Evolutionary conservation across 2,888 invertebrate species (phyloP), one percentile per base, ranked within the genome.

Genomic region (Amphipyra tragopoginis): DNA sequence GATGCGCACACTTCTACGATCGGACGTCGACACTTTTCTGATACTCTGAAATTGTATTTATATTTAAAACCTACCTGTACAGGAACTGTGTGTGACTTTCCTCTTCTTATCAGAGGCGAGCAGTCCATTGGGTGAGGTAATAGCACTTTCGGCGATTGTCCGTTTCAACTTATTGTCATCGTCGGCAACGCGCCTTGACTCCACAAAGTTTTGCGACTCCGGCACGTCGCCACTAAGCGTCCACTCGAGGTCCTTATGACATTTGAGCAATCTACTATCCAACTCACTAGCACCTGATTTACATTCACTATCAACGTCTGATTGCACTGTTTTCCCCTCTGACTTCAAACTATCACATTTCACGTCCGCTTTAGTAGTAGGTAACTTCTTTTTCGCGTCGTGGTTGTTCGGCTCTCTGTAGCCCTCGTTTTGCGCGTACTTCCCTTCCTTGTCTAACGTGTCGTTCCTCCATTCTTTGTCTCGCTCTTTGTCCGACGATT

Each of bases 41-140:
- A 21, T 21, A 21, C 21, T 21, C 21, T 21, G 21, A 21, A 21
- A 21, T 21, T 2, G 21, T 21, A 21, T 8, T 1, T 4, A 9
- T 33, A 4, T 33, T 33, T 33, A 10, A 4, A 11, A 42, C 47
- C 14, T 47, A 95, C 95, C 95, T 93, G 94, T 90, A 90, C 93
- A 93, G 88, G 93, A 93, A 81, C 94, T 94, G 85, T 96, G 96
- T 87, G 95, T 95, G 77, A 96, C 93, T 79, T 96, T 95, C 85
- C 96, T 91, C 86, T 96, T 96, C 90, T 96, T 96, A 76, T 97
- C 96, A 21, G 95, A 95, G 63, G 91, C 89, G 54, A 96, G 90
- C 65, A 96, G 93, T 40, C 96, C 96, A 72, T 96, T 96, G 55
- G 96, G 95, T 72, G 93, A 91, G 79, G 91, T 88, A 78, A 90